Conservation (phyloP, 23 tunicate genomes). For the Clavelina lepadiformis region DNA sequence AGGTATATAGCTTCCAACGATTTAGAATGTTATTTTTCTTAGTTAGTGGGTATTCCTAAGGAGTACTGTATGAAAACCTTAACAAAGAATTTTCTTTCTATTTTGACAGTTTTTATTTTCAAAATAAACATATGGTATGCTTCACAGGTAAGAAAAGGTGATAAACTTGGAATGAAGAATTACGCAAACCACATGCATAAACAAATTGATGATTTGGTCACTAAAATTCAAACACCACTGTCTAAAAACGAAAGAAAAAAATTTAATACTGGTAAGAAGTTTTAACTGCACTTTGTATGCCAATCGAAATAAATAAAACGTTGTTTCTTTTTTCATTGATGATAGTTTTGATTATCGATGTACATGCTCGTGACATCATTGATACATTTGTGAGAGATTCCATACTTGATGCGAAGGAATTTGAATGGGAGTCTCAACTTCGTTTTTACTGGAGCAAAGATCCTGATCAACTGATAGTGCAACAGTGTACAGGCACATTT, state of each 20-base stretch:
- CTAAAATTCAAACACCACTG: constrained; percentile 73
- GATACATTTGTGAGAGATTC: constrained; percentile 93
- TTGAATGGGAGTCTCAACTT: constrained; percentile 99
- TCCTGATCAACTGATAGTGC: constrained; percentile 81
- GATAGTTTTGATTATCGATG: constrained; percentile 94
- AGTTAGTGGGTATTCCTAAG: background rate
- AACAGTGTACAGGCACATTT: constrained; percentile 87
- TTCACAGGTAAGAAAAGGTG: constrained; percentile 79
- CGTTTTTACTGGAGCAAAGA: constrained; percentile 92
- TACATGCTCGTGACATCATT: constrained; percentile 98
- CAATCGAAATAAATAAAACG: too few species aligned
- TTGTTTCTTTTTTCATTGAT: too few species aligned
- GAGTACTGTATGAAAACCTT: background rate
- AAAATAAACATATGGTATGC: background rate
- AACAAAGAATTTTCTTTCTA: background rate
- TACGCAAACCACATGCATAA: constrained; percentile 84
- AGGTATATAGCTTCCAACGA: constrained; percentile 24
- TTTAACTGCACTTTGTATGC: background rate
- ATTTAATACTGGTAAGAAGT: constrained; percentile 68
- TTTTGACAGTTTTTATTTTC: background rate
- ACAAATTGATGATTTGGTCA: constrained; percentile 85
- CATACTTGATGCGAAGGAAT: constrained; percentile 90
- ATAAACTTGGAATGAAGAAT: constrained; percentile 89
- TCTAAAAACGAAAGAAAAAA: constrained; percentile 73
- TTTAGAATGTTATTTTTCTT: background rate